phyloP scores from a whole-genome alignment of 92 coral and sea anemone genomes.

The Parazoanthus atlanticus region DNA sequence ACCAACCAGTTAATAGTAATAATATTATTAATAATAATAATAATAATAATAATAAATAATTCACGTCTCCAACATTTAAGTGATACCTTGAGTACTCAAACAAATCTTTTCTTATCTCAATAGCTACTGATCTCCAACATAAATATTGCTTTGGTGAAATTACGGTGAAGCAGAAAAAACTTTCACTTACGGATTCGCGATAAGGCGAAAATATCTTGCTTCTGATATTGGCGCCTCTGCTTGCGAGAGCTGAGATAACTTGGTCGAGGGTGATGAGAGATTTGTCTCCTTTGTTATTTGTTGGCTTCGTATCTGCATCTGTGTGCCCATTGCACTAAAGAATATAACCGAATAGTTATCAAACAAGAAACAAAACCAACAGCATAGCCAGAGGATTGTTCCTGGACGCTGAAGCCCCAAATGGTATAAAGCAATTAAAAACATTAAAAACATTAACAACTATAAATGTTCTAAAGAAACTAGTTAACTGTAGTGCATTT shows the following conservation, averaged over 20 bases:
- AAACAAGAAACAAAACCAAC: background rate
- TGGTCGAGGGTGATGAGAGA: conserved; percentile 85
- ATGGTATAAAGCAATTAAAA: no score
- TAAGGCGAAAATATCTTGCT: conserved; percentile 68
- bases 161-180: background rate
- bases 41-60: no score
- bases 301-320: conserved; percentile 9
- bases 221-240: conserved; percentile 57
- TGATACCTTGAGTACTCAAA: background rate
- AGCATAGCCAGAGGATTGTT: background rate
- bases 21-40: no score
- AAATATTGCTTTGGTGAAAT: background rate
- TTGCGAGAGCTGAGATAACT: conserved; percentile 92
- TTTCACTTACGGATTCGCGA: conserved; percentile 80
- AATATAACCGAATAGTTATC: background rate
- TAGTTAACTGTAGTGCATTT: no score
- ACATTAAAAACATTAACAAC: no score
- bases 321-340: conserved; percentile 40
- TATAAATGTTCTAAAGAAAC: no score
- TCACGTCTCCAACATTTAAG: no score
- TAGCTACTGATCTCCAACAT: background rate
- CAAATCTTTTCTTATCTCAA: background rate
- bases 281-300: conserved; percentile 60
- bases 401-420: no score
- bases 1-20: no score